These are phyloP conservation scores for Conus canariensis DNA, from an alignment of 2,888 invertebrate species.

Conservation along the genomic window DNA sequence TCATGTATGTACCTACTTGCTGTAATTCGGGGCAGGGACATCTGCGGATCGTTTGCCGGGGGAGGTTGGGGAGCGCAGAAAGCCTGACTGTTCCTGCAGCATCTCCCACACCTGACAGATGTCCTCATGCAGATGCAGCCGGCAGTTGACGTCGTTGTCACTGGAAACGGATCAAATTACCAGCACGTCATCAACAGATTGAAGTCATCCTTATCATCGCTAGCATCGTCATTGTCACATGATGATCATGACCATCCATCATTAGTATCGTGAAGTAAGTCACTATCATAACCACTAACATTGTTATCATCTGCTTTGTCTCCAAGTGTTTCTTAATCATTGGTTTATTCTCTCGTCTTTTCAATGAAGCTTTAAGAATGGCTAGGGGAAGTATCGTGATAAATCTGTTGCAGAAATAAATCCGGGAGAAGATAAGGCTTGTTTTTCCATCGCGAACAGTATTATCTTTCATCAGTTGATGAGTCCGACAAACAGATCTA, in stretches of 20 bases:
- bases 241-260: not conserved
- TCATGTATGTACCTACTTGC: not conserved
- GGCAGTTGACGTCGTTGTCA: not conserved
- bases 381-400: too few relatives aligned
- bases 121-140: not conserved
- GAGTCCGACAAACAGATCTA: too few relatives aligned
- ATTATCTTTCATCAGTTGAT: too few relatives aligned
- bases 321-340: too few relatives aligned
- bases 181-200: not conserved
- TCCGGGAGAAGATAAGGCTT: too few relatives aligned
- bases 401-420: too few relatives aligned
- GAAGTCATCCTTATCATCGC: not conserved
- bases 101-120: slow-evolving; percentile 3
- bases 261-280: too few relatives aligned
- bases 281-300: not conserved
- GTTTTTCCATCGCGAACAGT: too few relatives aligned
- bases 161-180: not conserved
- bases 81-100: not conserved
- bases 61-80: not conserved
- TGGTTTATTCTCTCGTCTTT: too few relatives aligned
- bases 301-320: not conserved
- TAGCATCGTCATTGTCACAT: not conserved
- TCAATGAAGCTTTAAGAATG: too few relatives aligned
- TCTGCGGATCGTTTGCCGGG: slow-evolving; percentile 10
- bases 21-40: not conserved